phyloP scores from a whole-genome alignment of 2,888 invertebrate species.

The Oscheius myriophilus region DNA sequence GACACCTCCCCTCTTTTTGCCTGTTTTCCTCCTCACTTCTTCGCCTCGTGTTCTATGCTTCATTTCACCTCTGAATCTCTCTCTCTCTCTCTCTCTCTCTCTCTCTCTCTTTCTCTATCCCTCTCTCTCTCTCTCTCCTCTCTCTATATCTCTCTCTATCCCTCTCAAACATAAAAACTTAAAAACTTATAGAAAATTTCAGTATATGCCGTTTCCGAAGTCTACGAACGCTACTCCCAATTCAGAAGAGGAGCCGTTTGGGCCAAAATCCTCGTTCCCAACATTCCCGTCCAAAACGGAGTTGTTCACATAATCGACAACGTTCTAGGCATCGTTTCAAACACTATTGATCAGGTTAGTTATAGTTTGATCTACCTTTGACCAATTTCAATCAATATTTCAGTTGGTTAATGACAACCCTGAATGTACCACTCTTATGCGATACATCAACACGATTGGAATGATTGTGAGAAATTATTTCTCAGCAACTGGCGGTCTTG shows the following conservation, averaged over 20 bases:
- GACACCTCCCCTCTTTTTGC: too few relatives aligned
- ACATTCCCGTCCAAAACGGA: constrained; percentile 71
- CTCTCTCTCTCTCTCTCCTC: too few relatives aligned
- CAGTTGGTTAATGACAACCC: constrained; percentile 65
- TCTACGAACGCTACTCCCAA: constrained; percentile 69
- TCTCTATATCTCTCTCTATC: not conserved
- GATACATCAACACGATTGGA: constrained; percentile 70
- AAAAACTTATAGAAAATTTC: constrained; percentile 27
- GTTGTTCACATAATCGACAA: constrained; percentile 71
- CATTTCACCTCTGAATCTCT: too few relatives aligned
- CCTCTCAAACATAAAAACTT: not conserved
- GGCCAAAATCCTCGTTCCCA: constrained; percentile 70
- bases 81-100: too few relatives aligned
- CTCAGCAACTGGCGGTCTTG: constrained; percentile 64
- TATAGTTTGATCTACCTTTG: not conserved
- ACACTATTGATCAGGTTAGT: constrained; percentile 68
- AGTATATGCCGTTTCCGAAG: constrained; percentile 70
- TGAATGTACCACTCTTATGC: constrained; percentile 66
- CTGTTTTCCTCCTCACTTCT: too few relatives aligned
- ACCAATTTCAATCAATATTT: constrained; percentile 2
- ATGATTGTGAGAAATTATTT: constrained; percentile 66
- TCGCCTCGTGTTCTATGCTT: too few relatives aligned
- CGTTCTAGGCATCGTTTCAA: constrained; percentile 70
- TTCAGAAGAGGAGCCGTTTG: constrained; percentile 71
- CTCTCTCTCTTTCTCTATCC: too few relatives aligned